Percentiles rank a stretch among this genome's conserved stretches.
phyloP scores from a whole-genome alignment of 2,113 vertebrate genomes.

The Fulica atra region DNA sequence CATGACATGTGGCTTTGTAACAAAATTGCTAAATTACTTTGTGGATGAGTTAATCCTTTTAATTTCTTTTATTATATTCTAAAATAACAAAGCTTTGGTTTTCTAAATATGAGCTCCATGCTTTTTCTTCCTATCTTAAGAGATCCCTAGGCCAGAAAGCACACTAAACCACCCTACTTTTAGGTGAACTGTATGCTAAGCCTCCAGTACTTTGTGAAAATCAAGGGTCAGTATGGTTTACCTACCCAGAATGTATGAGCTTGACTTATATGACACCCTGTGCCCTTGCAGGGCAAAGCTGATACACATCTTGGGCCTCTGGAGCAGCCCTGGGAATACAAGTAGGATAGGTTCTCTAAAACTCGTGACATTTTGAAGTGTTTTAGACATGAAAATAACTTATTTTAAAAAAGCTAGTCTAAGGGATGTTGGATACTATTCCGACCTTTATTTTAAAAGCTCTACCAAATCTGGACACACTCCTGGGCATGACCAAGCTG shows the following conservation, averaged over 20 bases:
- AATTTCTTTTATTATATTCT: neutral
- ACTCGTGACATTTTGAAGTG: neutral
- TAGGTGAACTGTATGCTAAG: neutral
- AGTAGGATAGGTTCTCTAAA: neutral
- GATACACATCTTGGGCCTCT: neutral
- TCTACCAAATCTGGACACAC: neutral
- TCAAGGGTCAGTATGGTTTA: neutral
- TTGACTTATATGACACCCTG: neutral
- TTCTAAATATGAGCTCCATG: neutral
- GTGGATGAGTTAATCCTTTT: neutral
- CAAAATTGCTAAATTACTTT: neutral
- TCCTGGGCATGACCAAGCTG: neutral
- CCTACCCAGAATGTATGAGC: neutral
- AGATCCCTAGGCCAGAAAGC: neutral
- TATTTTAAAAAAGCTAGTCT: neutral
- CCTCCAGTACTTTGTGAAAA: neutral
- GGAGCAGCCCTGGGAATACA: neutral
- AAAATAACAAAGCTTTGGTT: neutral
- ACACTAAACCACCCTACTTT: neutral
- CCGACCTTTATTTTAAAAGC: neutral
- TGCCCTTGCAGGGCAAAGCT: neutral
- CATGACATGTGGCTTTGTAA: neutral
- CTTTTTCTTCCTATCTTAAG: neutral
- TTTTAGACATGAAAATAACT: neutral
- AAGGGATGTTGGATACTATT: neutral